phyloP scores from a whole-genome alignment of 2,113 vertebrate species.

The Gambusia affinis region DNA sequence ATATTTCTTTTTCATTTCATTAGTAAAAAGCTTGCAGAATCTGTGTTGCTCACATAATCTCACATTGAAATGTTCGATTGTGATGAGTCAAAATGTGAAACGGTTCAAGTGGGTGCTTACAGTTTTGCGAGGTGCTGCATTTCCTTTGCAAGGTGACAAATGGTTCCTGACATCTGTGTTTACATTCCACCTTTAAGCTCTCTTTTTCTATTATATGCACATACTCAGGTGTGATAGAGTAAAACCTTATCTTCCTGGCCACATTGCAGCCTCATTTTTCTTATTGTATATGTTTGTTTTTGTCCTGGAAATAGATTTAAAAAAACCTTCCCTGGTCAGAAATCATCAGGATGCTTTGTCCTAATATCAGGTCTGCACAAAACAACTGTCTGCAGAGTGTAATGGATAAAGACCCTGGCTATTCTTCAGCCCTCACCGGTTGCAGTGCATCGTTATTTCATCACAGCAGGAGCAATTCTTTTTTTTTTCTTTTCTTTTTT shows the following conservation, averaged over 20 bases:
- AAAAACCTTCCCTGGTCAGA: conserved; percentile 40
- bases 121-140: conserved; percentile 18
- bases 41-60: too few species aligned
- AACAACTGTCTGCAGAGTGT: conserved; percentile 50
- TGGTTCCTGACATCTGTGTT: conserved; percentile 71
- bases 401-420: conserved; percentile 56
- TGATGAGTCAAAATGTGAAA: background rate
- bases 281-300: conserved; percentile 72
- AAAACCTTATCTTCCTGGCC: conserved; percentile 67
- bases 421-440: conserved; percentile 49
- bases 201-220: conserved; percentile 63
- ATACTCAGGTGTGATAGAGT: conserved; percentile 72
- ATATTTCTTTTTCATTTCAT: too few species aligned
- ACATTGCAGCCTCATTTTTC: conserved; percentile 59
- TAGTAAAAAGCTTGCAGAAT: too few species aligned
- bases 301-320: conserved; percentile 6
- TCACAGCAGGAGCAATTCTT: conserved; percentile 46
- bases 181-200: conserved; percentile 78
- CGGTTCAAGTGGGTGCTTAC: background rate
- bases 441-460: conserved; percentile 67
- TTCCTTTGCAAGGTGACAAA: conserved; percentile 58
- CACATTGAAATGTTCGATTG: background rate
- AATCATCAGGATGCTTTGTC: conserved; percentile 60
- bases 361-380: conserved; percentile 42
- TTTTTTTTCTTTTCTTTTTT: conserved; percentile 27